A percentile compares a stretch with the other conserved stretches of the same genome.
Conservation (phyloP, 2,113 vertebrate genomes). For the Pygoscelis adeliae region DNA sequence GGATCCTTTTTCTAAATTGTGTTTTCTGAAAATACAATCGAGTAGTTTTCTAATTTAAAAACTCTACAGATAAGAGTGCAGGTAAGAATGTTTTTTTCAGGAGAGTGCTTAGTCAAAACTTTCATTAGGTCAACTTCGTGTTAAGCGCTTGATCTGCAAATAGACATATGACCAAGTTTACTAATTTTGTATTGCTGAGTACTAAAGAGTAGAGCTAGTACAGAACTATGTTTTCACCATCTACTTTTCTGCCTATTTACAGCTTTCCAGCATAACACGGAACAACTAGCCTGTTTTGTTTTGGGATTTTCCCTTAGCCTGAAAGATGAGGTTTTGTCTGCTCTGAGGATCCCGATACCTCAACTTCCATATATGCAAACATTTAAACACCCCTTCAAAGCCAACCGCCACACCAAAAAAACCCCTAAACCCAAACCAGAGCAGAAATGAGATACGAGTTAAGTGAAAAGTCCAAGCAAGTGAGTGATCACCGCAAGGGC, state of each 20-base stretch:
- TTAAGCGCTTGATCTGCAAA: neutral
- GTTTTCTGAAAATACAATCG: neutral
- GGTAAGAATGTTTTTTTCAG: neutral
- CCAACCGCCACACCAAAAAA: rapidly evolving
- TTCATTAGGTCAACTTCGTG: neutral
- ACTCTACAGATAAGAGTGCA: neutral
- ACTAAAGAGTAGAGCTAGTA: neutral
- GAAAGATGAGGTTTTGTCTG: neutral
- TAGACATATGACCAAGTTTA: neutral
- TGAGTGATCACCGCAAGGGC: neutral
- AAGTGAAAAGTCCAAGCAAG: neutral
- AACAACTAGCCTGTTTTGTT: neutral
- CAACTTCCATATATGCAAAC: neutral
- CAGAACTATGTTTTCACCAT: neutral
- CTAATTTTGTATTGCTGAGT: neutral
- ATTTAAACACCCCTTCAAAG: neutral
- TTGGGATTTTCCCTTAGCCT: neutral
- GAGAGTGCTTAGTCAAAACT: neutral
- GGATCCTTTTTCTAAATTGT: neutral
- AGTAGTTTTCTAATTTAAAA: neutral
- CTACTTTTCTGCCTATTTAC: neutral
- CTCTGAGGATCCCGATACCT: neutral
- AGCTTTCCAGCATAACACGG: neutral
- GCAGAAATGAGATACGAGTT: neutral
- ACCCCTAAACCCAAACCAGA: neutral